Evolutionary conservation across 2,113 vertebrate species (phyloP).

Genomic region (Malurus melanocephalus): DNA sequence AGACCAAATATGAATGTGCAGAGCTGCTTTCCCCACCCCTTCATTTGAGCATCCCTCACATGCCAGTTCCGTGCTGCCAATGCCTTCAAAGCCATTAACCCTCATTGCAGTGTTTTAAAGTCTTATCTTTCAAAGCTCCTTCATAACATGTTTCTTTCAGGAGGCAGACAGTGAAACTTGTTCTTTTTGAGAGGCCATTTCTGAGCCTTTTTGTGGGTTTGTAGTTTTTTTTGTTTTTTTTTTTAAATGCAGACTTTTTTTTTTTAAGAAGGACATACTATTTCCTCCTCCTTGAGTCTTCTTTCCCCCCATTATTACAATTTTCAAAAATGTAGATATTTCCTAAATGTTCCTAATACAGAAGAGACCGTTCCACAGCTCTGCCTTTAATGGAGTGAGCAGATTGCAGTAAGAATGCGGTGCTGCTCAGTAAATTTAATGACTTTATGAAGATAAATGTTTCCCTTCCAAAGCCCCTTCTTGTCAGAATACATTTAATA

Average conservation of each 20-base stretch:
- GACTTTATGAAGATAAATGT: conserved; percentile 87
- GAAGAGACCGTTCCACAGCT: conserved; percentile 69
- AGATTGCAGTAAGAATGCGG: conserved; percentile 76
- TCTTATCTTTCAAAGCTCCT: not conserved
- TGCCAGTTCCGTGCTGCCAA: not conserved
- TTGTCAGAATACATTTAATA: conserved; percentile 85
- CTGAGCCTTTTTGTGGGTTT: not conserved
- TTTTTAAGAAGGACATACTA: conserved; percentile 12
- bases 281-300: conserved; percentile 6
- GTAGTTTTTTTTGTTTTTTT: not conserved
- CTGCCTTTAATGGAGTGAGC: conserved; percentile 80
- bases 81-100: not conserved
- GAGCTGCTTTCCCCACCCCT: not conserved
- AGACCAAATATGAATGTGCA: not conserved
- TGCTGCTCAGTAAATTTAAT: conserved; percentile 84
- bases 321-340: conserved; percentile 58
- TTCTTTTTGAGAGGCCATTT: not conserved
- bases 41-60: not conserved
- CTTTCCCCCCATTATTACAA: conserved; percentile 39
- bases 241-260: not conserved
- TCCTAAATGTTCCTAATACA: conserved; percentile 49
- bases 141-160: not conserved
- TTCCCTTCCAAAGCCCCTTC: conserved; percentile 79
- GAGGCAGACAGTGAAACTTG: not conserved
- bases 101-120: conserved; percentile 3